Conservation (phyloP, 2,888 invertebrate genomes). For the Oligia latruncula region DNA sequence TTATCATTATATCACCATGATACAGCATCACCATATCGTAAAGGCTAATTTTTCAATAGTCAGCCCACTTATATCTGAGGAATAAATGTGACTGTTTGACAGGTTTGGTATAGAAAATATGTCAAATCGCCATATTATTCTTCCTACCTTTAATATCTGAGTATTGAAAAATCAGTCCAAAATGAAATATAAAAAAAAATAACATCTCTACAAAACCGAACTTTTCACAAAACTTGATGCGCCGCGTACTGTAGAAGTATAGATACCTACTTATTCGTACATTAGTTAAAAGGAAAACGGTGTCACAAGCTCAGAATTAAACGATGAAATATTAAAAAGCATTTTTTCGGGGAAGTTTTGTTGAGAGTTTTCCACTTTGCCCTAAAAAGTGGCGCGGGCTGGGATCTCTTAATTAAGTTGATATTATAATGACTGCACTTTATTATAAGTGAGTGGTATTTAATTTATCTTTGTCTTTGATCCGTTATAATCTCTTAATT, state of each 20-base stretch:
- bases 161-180: too few species aligned
- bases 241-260: background rate
- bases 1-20: too few species aligned
- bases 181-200: too few species aligned
- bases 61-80: too few species aligned
- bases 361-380: conserved; percentile 44
- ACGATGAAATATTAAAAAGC: conserved; percentile 39
- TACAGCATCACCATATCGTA: too few species aligned
- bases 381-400: conserved; percentile 29
- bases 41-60: too few species aligned
- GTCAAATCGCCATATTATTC: too few species aligned
- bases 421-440: conserved; percentile 42
- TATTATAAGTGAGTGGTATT: conserved; percentile 21
- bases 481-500: conserved; percentile 1
- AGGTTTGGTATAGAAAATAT: too few species aligned
- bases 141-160: too few species aligned
- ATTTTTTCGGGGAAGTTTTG: conserved; percentile 37
- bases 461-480: background rate
- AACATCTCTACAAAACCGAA: background rate
- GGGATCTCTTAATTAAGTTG: conserved; percentile 39
- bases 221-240: background rate
- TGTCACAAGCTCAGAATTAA: conserved; percentile 19
- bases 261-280: background rate
- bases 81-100: too few species aligned
- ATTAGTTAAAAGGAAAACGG: conserved; percentile 39